These are phyloP conservation scores for Drosophila cracens DNA, from an alignment of 2,888 invertebrate species.

Conservation along the genomic window DNA sequence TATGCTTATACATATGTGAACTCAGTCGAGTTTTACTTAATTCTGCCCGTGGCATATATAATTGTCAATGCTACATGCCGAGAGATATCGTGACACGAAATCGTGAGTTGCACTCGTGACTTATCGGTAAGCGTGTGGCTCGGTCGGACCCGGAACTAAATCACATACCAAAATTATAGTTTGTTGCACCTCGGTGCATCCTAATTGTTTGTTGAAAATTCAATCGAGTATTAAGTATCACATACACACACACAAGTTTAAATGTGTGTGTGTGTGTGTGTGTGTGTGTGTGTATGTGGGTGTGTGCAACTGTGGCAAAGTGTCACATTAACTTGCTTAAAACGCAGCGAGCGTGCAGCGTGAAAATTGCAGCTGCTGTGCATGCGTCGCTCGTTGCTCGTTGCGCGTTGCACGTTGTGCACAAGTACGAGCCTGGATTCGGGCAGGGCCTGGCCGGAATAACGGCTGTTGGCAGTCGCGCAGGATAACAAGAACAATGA, in stretches of 20 bases:
- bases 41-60: no score
- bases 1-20: no score
- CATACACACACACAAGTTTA: conserved; percentile 1
- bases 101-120: neutral
- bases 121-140: neutral
- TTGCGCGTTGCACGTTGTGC: neutral
- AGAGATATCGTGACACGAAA: neutral
- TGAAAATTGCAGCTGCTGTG: conserved; percentile 73
- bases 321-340: conserved; percentile 66
- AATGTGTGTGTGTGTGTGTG: neutral
- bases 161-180: neutral
- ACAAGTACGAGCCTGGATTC: conserved; percentile 12
- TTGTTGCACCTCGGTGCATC: neutral
- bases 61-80: neutral
- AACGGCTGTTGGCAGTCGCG: conserved; percentile 33
- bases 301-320: conserved; percentile 31
- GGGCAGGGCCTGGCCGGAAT: conserved; percentile 21
- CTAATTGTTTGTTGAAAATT: conserved; percentile 35
- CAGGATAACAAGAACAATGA: conserved; percentile 61
- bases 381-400: conserved; percentile 39
- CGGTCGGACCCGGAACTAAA: neutral
- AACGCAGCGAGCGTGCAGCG: conserved; percentile 72
- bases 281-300: conserved; percentile 1
- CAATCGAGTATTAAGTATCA: conserved; percentile 28
- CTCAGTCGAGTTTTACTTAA: no score